These are phyloP conservation scores for Lemur catta DNA, from an alignment of 2,797 vertebrate genomes.

Conservation along the genomic window DNA sequence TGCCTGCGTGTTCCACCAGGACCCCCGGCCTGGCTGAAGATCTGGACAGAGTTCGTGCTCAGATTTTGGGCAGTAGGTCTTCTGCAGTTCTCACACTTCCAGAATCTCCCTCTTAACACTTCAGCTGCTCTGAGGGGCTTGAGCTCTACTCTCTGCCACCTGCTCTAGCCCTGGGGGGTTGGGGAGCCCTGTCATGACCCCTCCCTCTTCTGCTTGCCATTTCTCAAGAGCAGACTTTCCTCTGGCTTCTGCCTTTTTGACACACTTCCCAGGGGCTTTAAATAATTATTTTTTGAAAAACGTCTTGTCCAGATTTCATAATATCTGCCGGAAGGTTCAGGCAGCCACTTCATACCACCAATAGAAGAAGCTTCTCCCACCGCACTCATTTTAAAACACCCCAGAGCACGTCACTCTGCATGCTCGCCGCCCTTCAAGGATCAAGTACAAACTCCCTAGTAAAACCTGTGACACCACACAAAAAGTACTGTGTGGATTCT, in stretches of 20 bases:
- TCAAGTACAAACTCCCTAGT: neutral
- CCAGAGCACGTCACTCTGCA: neutral
- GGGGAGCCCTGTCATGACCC: neutral
- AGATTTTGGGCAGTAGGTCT: neutral
- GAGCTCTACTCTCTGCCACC: neutral
- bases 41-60: neutral
- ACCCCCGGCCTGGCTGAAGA: neutral
- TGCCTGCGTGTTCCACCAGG: neutral
- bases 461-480: neutral
- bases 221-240: neutral
- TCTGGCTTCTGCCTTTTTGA: neutral
- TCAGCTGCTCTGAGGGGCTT: neutral
- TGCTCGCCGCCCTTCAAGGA: neutral
- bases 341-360: neutral
- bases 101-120: neutral
- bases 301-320: neutral
- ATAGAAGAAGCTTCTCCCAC: neutral
- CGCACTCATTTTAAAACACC: neutral
- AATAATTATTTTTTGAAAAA: neutral
- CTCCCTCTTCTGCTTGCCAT: neutral
- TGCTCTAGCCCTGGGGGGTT: accelerated
- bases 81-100: neutral
- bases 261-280: neutral
- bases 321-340: neutral
- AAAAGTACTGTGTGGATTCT: neutral